These are phyloP conservation scores for Clarias fuscus DNA, from an alignment of 2,797 vertebrate genomes.

Conservation along the genomic window DNA sequence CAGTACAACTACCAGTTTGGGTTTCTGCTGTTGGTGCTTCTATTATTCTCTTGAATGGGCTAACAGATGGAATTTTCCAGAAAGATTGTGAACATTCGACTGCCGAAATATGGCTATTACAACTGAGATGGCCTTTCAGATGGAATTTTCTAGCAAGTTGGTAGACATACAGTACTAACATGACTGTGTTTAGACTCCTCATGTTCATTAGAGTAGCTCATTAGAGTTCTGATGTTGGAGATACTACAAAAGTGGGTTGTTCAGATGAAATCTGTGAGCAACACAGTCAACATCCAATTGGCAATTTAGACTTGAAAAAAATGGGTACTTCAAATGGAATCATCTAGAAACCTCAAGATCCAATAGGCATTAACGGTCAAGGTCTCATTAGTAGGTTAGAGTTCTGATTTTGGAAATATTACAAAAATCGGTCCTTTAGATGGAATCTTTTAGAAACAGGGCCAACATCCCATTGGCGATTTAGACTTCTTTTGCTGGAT, in stretches of 20 bases:
- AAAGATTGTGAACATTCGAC: neutral
- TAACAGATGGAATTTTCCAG: neutral
- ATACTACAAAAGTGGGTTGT: neutral
- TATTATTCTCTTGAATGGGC: neutral
- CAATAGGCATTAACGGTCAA: neutral
- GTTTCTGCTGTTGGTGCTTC: neutral
- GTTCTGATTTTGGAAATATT: neutral
- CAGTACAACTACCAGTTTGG: neutral
- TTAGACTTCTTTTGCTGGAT: neutral
- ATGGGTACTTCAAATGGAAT: neutral
- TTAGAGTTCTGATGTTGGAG: neutral
- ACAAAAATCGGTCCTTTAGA: neutral
- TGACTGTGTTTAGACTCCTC: neutral
- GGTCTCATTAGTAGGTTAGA: neutral
- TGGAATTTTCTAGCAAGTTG: neutral
- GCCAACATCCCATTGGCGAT: neutral
- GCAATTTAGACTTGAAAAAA: neutral
- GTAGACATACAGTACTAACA: neutral
- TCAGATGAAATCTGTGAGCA: neutral
- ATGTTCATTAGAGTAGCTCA: neutral
- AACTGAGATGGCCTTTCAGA: neutral
- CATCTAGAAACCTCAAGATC: neutral
- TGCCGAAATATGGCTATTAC: too few species aligned
- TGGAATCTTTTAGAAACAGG: neutral
- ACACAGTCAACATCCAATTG: neutral